Percentiles rank a stretch among this genome's conserved stretches.
Evolutionary conservation across 2,797 vertebrate species (phyloP).

Genomic region (Monodelphis domestica): DNA sequence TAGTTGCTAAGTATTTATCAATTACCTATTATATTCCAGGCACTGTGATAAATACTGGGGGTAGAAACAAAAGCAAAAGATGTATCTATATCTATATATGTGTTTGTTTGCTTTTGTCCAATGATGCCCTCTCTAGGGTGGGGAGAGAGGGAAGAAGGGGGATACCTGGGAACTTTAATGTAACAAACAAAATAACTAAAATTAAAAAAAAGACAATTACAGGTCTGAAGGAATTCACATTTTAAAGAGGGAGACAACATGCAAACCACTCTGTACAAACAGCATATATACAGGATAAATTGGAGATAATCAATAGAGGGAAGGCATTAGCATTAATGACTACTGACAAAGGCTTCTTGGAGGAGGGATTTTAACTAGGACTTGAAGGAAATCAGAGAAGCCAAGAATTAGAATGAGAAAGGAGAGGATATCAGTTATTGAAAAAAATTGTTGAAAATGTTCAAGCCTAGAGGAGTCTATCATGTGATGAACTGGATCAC

Average conservation of each 20-base stretch:
- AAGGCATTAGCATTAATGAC: not conserved
- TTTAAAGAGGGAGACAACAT: not conserved
- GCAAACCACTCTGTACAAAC: not conserved
- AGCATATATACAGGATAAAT: not conserved
- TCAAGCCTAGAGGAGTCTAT: not conserved
- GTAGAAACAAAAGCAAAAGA: not conserved
- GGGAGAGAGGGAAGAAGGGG: too few relatives aligned
- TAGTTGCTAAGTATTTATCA: not conserved
- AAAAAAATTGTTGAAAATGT: not conserved
- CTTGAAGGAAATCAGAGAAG: not conserved
- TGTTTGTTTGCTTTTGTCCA: too few relatives aligned
- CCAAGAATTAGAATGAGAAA: not conserved
- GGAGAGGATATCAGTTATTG: not conserved
- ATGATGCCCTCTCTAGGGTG: too few relatives aligned
- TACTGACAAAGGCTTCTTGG: not conserved
- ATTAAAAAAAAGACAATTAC: too few relatives aligned
- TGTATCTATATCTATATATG: too few relatives aligned
- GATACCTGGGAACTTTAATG: too few relatives aligned
- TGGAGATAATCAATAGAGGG: not conserved
- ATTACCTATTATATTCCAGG: not conserved
- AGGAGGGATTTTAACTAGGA: not conserved
- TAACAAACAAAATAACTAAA: too few relatives aligned
- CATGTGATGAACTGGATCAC: not conserved
- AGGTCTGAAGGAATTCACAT: not conserved
- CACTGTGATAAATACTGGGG: not conserved